Percentiles rank a stretch among this genome's conserved stretches.
Conservation (phyloP, 2,797 vertebrate species). For the Poeciliopsis turneri region DNA sequence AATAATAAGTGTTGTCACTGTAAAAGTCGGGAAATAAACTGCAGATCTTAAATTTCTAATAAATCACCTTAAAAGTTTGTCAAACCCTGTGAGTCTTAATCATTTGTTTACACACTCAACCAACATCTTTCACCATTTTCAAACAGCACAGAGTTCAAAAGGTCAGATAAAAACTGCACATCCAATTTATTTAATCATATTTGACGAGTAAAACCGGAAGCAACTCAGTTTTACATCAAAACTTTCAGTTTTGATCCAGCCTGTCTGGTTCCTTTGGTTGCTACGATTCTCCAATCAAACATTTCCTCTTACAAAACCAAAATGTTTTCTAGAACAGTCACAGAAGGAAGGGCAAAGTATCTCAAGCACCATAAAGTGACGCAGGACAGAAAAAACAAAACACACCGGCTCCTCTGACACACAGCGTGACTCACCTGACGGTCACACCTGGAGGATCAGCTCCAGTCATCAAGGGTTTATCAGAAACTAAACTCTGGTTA, state of each 20-base stretch:
- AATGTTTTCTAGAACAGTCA: constrained; percentile 8
- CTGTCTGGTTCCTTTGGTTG: background rate
- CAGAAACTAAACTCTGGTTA: background rate
- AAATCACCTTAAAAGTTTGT: background rate
- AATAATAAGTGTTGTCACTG: background rate
- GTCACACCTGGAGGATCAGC: constrained; percentile 14
- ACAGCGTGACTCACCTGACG: constrained; percentile 13
- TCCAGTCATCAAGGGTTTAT: constrained; percentile 12
- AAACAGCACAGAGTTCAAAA: constrained; percentile 8
- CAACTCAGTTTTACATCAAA: background rate
- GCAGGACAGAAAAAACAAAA: constrained; percentile 3
- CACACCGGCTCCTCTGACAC: background rate
- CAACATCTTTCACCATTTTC: background rate
- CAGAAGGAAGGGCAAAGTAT: constrained; percentile 32
- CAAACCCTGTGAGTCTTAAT: background rate
- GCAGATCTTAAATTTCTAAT: background rate
- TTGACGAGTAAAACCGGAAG: background rate
- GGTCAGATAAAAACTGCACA: constrained; percentile 8
- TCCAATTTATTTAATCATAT: background rate
- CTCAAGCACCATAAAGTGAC: constrained; percentile 24
- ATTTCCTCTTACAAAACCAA: constrained; percentile 4
- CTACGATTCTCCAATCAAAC: constrained; percentile 30
- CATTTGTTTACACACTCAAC: background rate
- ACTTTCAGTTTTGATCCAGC: background rate
- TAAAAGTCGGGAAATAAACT: background rate